These are phyloP conservation scores for Rhombomys opimus DNA, from an alignment of 2,113 vertebrate species.

Conservation along the genomic window DNA sequence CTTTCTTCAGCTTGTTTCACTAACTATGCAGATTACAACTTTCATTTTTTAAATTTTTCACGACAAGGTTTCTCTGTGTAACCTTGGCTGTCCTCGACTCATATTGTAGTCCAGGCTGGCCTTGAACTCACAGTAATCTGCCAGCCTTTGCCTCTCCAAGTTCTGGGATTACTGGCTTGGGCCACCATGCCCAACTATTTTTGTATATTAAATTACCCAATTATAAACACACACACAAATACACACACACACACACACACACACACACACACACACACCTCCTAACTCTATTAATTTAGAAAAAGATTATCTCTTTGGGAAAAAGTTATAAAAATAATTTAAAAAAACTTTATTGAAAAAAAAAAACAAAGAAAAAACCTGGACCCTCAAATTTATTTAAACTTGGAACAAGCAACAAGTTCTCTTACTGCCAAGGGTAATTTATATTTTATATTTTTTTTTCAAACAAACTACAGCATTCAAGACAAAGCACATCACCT, in stretches of 20 bases:
- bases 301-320: conserved; percentile 19
- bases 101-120: no score
- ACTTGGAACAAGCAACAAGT: conserved; percentile 9
- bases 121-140: no score
- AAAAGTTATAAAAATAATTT: background rate
- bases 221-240: background rate
- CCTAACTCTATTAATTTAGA: background rate
- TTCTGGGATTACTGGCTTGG: no score
- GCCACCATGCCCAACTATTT: background rate
- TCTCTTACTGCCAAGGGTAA: conserved; percentile 3
- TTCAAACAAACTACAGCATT: conserved; percentile 35
- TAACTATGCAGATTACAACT: background rate
- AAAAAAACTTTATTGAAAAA: background rate
- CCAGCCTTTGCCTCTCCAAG: no score
- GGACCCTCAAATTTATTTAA: background rate
- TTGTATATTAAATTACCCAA: background rate
- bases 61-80: no score
- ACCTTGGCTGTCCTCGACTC: no score
- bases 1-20: conserved; percentile 40
- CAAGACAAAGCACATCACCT: conserved; percentile 14
- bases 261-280: background rate
- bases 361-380: background rate
- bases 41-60: no score
- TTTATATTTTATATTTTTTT: background rate
- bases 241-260: background rate